phyloP scores from a whole-genome alignment of 2,888 invertebrate genomes.

The Drosophila quinaria region DNA sequence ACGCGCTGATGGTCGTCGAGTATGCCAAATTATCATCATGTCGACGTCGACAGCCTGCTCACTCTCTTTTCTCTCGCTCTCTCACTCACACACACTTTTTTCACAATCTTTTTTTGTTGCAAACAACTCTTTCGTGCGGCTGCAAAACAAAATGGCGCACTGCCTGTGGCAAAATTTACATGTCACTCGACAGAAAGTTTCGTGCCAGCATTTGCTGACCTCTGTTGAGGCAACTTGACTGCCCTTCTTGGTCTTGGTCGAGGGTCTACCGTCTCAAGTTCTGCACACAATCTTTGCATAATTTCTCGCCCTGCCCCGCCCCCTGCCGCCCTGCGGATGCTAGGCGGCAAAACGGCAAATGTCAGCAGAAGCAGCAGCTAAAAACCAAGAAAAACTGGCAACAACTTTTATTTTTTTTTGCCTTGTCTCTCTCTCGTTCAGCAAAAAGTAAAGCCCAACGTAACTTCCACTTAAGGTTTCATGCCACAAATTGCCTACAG shows the following conservation, averaged over 20 bases:
- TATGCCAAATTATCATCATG: constrained; percentile 61
- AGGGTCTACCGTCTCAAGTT: constrained; percentile 51
- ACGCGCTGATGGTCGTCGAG: constrained; percentile 47
- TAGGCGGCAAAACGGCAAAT: constrained; percentile 55
- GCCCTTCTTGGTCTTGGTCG: constrained; percentile 34
- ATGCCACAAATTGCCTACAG: constrained; percentile 48
- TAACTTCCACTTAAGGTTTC: constrained; percentile 24
- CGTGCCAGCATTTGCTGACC: constrained; percentile 43
- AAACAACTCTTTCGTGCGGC: constrained; percentile 60
- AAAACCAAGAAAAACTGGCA: constrained; percentile 40
- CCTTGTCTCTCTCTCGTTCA: constrained; percentile 23
- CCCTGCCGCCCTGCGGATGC: constrained; percentile 21
- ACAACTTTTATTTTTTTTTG: constrained; percentile 38
- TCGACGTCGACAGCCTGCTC: constrained; percentile 26
- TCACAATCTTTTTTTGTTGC: constrained; percentile 3
- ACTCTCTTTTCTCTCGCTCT: neutral
- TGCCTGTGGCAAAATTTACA: constrained; percentile 79
- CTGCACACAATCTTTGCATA: constrained; percentile 79
- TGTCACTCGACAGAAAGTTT: constrained; percentile 73
- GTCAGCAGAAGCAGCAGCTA: constrained; percentile 60
- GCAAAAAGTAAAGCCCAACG: constrained; percentile 24
- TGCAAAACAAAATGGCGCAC: constrained; percentile 62
- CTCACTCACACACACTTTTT: neutral
- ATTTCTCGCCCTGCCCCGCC: constrained; percentile 40
- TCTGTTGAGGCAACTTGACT: constrained; percentile 57